Percentiles rank a stretch among this genome's conserved stretches.
These are phyloP conservation scores for Drosophila eugracilis DNA, from an alignment of 1,140 invertebrate species.

Conservation along the genomic window DNA sequence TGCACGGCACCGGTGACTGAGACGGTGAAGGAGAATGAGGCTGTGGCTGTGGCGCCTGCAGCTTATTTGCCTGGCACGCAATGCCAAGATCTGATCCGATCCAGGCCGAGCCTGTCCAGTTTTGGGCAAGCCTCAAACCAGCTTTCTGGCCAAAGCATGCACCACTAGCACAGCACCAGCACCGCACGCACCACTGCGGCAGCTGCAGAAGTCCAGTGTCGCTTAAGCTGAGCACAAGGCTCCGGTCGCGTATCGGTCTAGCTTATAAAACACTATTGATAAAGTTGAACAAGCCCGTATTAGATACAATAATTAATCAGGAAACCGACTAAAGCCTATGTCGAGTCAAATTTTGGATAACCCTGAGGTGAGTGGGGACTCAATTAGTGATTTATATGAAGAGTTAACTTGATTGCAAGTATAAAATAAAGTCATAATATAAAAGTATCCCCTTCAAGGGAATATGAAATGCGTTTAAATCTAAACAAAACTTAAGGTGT, in stretches of 20 bases:
- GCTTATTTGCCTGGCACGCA: slow-evolving; percentile 74
- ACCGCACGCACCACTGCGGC: slow-evolving; percentile 36
- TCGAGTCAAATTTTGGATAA: slow-evolving; percentile 11
- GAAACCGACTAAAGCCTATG: slow-evolving; percentile 31
- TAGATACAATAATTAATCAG: slow-evolving; percentile 28
- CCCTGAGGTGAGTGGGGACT: slow-evolving; percentile 25
- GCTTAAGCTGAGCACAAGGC: slow-evolving; percentile 74
- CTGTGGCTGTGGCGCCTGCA: slow-evolving; percentile 53
- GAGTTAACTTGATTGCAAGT: too few species aligned
- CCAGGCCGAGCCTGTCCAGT: slow-evolving; percentile 61
- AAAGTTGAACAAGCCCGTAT: slow-evolving; percentile 33
- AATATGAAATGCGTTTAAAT: too few species aligned
- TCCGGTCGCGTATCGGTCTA: slow-evolving; percentile 28
- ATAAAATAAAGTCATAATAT: too few species aligned
- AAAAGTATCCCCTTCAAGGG: too few species aligned
- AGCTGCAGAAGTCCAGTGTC: slow-evolving; percentile 69
- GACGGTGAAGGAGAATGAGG: too few species aligned
- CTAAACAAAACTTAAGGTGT: too few species aligned
- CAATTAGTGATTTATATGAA: too few species aligned
- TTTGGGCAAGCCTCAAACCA: slow-evolving; percentile 61
- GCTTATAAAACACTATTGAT: slow-evolving; percentile 8
- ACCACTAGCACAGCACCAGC: slow-evolving; percentile 18
- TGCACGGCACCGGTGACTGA: slow-evolving; percentile 16
- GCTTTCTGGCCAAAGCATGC: slow-evolving; percentile 55
- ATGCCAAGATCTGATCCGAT: slow-evolving; percentile 46